Percentiles rank a stretch among this genome's conserved stretches.
Evolutionary conservation across 1,140 invertebrate species (phyloP).

Genomic region (Drosophila pectinifera): DNA sequence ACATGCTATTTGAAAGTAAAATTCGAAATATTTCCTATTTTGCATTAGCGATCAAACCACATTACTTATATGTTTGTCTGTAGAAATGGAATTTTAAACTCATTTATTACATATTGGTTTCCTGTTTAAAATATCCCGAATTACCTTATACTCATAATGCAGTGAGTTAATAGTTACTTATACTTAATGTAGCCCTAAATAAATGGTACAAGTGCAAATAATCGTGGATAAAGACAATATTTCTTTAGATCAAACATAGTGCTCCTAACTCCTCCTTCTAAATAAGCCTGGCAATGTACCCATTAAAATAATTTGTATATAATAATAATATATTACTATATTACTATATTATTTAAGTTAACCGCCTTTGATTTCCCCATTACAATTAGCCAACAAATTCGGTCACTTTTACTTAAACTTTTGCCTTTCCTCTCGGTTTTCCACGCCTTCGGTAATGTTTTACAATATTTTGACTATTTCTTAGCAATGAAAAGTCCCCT

Average conservation of each 20-base stretch:
- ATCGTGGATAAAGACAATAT: not conserved
- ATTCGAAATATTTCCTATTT: conserved; percentile 30
- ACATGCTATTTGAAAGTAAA: conserved; percentile 46
- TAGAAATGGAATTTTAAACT: not conserved
- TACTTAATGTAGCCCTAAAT: no score
- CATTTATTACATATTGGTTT: not conserved
- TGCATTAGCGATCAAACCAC: conserved; percentile 1
- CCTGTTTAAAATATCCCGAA: no score
- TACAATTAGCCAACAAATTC: not conserved
- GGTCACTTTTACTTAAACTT: not conserved
- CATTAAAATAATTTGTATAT: not conserved
- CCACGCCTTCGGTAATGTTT: not conserved
- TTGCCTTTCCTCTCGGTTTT: not conserved
- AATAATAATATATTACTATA: no score
- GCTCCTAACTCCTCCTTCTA: not conserved
- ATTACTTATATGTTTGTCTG: not conserved
- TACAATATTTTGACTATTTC: conserved; percentile 7
- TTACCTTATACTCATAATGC: not conserved
- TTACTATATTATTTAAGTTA: not conserved
- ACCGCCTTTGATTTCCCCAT: not conserved
- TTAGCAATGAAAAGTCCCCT: conserved; percentile 13
- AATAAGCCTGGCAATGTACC: not conserved
- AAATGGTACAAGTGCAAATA: no score
- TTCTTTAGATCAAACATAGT: not conserved
- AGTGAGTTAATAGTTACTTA: not conserved